Conservation (phyloP, 2,797 vertebrate species). For the Pseudomugil gertrudae region DNA sequence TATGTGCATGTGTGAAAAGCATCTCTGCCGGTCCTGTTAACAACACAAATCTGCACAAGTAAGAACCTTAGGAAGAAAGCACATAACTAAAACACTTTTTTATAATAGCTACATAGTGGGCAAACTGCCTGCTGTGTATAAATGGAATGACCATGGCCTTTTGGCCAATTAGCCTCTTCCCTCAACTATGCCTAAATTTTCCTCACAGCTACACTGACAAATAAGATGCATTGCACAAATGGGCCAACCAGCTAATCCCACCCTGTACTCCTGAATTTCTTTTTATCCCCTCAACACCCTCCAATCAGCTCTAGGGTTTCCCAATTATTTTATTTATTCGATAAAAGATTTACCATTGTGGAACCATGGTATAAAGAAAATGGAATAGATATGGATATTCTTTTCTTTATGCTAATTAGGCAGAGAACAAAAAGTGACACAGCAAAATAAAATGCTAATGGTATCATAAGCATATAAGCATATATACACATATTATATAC, state of each 20-base stretch:
- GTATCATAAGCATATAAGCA: too few relatives aligned
- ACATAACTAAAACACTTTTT: conserved; percentile 40
- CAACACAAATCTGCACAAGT: conserved; percentile 15
- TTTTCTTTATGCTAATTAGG: conserved; percentile 18
- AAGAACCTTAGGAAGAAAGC: conserved; percentile 18
- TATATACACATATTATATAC: too few relatives aligned
- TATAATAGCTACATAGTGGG: conserved; percentile 4
- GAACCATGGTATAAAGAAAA: conserved; percentile 38
- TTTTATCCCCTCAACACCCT: conserved; percentile 10
- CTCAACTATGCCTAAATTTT: conserved; percentile 19
- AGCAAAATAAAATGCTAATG: conserved; percentile 2
- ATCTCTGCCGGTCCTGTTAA: conserved; percentile 18
- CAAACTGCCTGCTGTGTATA: conserved; percentile 14
- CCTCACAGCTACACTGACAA: conserved; percentile 37
- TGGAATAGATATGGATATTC: too few relatives aligned
- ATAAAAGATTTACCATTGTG: conserved; percentile 32
- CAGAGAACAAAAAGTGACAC: conserved; percentile 11
- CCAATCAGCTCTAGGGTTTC: conserved; percentile 49
- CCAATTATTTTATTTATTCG: conserved; percentile 53
- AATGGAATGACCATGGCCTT: conserved; percentile 34
- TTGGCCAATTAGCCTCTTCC: conserved; percentile 60
- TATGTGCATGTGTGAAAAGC: conserved; percentile 26
- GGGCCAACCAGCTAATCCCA: conserved; percentile 38
- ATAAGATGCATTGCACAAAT: conserved; percentile 48
- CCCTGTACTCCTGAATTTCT: conserved; percentile 8